Base-by-base conservation (phyloP, 2,888 invertebrate genomes). In the Drosophila greeni region DNA sequence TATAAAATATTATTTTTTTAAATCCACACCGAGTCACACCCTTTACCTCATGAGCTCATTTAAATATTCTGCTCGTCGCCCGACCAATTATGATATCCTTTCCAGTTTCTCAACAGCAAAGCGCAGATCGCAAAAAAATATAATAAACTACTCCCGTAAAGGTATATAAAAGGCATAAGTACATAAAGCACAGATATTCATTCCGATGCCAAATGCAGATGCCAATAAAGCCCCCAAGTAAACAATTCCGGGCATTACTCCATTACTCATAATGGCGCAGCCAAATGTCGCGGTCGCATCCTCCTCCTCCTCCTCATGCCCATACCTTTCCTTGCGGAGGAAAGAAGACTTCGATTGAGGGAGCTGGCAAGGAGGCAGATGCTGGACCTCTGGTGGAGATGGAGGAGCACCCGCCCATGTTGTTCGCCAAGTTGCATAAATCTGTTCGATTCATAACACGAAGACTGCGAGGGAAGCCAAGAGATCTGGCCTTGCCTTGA, bases 211-310 rank as follows among this genome's bases (percentile, higher is more conserved):
- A 62, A 62, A 62, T 62, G 62, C 62, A 64, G 64, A 62, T 71
- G 72, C 72, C 75, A 75, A 64, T 66, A 66, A 65, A 81, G 76
- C 76, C 82, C 83, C 67, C 79, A 52, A 80, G 82, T 80, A 84
- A 82, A 84, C 82, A 79, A 78, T 84, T 80, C 68, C 75, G 65
- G 68, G 82, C 79, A 82, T 84, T 84, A 60, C 81, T 75, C 60
- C 77, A 77, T 77, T 78, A 79, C 82, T 79, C 79, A 79, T 79
- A 72, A 72, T 82, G 77, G 81, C 77, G 82, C 80, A 49, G 55
- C 66, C 48, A 31, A 67, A 55, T 66, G 70, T 70, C 70, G 72
- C 62, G 54, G 62, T 53, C 59, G 64, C 51, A 66, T 42, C 51
- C 61, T 72, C 67, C 49, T 48, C 67, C 49, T 48, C 26, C 48